Percentiles rank a stretch among this genome's conserved stretches.
Evolutionary conservation across 2,888 invertebrate species (phyloP).

Genomic region (Petrophora chlorosata): DNA sequence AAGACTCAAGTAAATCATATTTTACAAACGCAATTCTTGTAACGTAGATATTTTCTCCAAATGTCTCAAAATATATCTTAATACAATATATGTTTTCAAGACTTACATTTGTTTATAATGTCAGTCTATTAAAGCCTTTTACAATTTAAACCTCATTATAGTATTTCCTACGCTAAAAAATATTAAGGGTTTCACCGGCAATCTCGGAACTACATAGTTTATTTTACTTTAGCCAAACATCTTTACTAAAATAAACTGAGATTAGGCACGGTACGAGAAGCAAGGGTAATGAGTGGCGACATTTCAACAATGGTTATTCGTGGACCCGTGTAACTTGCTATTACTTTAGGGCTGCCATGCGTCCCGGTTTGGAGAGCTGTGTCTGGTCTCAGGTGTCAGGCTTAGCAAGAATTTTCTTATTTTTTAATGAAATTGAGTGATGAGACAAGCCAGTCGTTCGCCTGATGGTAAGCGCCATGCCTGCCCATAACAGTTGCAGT

Average conservation of each 20-base stretch:
- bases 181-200: constrained; percentile 11
- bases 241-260: constrained; percentile 14
- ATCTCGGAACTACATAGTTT: constrained; percentile 1
- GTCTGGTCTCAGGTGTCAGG: too few species aligned
- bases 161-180: constrained; percentile 19
- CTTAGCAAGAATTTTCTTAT: too few species aligned
- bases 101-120: constrained; percentile 34
- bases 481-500: too few species aligned
- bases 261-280: constrained; percentile 24
- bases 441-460: too few species aligned
- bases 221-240: constrained; percentile 12
- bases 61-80: too few species aligned
- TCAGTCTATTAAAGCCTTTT: constrained; percentile 19
- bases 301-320: constrained; percentile 43
- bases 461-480: too few species aligned
- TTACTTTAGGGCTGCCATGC: constrained; percentile 16
- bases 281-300: constrained; percentile 29
- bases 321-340: constrained; percentile 37
- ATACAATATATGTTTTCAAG: too few species aligned
- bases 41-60: too few species aligned
- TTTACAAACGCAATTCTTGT: too few species aligned
- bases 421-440: too few species aligned
- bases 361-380: too few species aligned
- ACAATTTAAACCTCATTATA: constrained; percentile 9
- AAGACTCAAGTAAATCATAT: not conserved